These are phyloP conservation scores for Clarias magur DNA, from an alignment of 2,113 vertebrate species.

Conservation along the genomic window DNA sequence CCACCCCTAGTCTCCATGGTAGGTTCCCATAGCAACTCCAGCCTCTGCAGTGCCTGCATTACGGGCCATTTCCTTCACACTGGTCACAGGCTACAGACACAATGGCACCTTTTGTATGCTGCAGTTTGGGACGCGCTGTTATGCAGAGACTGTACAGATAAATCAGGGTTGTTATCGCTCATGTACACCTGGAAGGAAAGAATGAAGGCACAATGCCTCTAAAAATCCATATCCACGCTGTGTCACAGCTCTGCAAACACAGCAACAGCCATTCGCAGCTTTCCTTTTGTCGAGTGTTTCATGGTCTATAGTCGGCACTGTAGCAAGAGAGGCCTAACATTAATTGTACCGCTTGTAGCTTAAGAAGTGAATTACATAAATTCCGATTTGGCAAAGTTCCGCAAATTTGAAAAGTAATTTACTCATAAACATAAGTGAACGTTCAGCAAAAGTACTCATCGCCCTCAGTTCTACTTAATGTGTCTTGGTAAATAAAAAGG, in stretches of 20 bases:
- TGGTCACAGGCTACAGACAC: slow-evolving; percentile 42
- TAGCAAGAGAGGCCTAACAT: slow-evolving; percentile 8
- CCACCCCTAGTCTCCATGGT: slow-evolving; percentile 56
- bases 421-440: slow-evolving; percentile 2
- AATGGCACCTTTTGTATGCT: slow-evolving; percentile 47
- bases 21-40: slow-evolving; percentile 65
- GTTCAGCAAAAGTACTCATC: neutral
- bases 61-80: slow-evolving; percentile 41
- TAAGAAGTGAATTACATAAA: slow-evolving; percentile 22
- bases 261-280: slow-evolving; percentile 36
- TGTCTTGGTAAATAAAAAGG: slow-evolving; percentile 7
- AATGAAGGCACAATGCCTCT: slow-evolving; percentile 33
- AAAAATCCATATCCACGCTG: slow-evolving; percentile 37
- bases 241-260: slow-evolving; percentile 29
- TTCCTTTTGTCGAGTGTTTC: slow-evolving; percentile 29
- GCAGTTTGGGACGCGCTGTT: slow-evolving; percentile 36
- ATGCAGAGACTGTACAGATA: slow-evolving; percentile 51
- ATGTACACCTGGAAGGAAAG: slow-evolving; percentile 50
- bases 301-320: slow-evolving; percentile 39
- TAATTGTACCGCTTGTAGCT: slow-evolving; percentile 24
- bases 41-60: slow-evolving; percentile 57
- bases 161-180: slow-evolving; percentile 54
- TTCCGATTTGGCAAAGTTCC: slow-evolving; percentile 14
- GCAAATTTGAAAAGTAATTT: slow-evolving; percentile 10
- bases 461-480: slow-evolving; percentile 2